phyloP scores from a whole-genome alignment of 2,797 vertebrate species.

The Sylvilagus floridanus region DNA sequence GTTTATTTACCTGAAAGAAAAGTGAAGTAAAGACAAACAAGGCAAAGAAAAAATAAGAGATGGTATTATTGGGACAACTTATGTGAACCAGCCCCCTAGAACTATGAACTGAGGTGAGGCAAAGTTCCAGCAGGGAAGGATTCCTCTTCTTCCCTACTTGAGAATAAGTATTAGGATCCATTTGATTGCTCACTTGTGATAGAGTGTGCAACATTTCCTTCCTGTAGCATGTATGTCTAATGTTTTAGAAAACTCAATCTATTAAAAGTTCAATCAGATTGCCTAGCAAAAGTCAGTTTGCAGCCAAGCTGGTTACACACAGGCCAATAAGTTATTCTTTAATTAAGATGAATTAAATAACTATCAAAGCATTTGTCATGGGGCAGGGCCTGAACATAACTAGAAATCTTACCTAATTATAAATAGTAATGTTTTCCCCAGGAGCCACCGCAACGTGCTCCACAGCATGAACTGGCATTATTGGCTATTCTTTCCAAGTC shows the following conservation, averaged over 20 bases:
- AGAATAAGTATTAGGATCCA: not conserved
- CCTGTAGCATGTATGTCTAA: not conserved
- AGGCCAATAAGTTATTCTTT: slow-evolving; percentile 50
- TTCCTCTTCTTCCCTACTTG: not conserved
- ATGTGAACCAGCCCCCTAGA: not conserved
- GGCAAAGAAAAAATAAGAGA: slow-evolving; percentile 19
- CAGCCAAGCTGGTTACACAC: slow-evolving; percentile 11
- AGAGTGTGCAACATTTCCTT: not conserved
- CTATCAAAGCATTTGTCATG: slow-evolving; percentile 49
- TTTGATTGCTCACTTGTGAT: not conserved
- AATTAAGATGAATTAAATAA: slow-evolving; percentile 72
- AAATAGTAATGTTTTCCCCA: slow-evolving; percentile 51
- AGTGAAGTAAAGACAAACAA: not conserved
- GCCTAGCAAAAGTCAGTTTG: slow-evolving; percentile 56
- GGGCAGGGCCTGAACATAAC: not conserved
- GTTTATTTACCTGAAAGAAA: not conserved
- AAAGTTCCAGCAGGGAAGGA: not conserved
- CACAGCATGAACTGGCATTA: slow-evolving; percentile 66
- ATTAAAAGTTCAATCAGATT: slow-evolving; percentile 31
- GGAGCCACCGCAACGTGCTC: slow-evolving; percentile 7
- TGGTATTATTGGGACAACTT: not conserved
- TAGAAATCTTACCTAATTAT: slow-evolving; percentile 4
- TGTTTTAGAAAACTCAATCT: not conserved
- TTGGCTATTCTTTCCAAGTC: slow-evolving; percentile 31
- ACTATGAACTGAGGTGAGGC: not conserved